A percentile compares a stretch with the other conserved stretches of the same genome.
Evolutionary conservation across 2,113 vertebrate genomes (phyloP).

Genomic region (Cardinalis cardinalis): DNA sequence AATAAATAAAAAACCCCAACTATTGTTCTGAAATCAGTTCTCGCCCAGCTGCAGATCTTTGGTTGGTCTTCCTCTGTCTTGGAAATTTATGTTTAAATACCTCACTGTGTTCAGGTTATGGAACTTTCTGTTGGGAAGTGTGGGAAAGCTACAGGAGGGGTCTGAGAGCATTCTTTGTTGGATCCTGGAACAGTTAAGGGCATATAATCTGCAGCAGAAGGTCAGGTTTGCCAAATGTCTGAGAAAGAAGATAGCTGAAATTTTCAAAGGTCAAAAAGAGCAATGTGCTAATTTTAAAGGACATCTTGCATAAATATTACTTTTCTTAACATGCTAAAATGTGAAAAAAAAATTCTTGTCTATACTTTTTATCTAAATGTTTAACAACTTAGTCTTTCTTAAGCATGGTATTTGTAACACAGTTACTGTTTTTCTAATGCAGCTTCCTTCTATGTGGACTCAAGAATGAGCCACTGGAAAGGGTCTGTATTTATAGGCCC

Average conservation of each 20-base stretch:
- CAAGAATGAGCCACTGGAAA: not conserved
- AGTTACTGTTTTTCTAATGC: not conserved
- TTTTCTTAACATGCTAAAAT: not conserved
- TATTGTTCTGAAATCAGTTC: slow-evolving; percentile 43
- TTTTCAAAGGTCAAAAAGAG: slow-evolving; percentile 35
- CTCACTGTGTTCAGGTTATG: not conserved
- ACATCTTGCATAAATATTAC: not conserved
- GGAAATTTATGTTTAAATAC: slow-evolving; percentile 52
- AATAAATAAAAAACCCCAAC: not conserved
- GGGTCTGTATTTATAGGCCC: not conserved
- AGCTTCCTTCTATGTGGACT: not conserved
- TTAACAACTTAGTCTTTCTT: not conserved
- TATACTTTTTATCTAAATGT: not conserved
- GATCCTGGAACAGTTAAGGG: slow-evolving; percentile 29
- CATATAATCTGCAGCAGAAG: not conserved
- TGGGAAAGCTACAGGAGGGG: not conserved
- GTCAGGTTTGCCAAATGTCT: not conserved
- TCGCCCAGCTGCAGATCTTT: slow-evolving; percentile 26
- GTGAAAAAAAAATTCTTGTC: not conserved
- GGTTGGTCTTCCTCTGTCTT: not conserved
- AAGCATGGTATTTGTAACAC: not conserved
- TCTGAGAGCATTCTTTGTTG: not conserved
- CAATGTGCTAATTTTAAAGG: slow-evolving; percentile 27
- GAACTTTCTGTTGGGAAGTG: slow-evolving; percentile 36
- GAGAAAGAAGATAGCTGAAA: not conserved